Conservation (phyloP, 1,140 invertebrate genomes). For the Ceratina calcarata region DNA sequence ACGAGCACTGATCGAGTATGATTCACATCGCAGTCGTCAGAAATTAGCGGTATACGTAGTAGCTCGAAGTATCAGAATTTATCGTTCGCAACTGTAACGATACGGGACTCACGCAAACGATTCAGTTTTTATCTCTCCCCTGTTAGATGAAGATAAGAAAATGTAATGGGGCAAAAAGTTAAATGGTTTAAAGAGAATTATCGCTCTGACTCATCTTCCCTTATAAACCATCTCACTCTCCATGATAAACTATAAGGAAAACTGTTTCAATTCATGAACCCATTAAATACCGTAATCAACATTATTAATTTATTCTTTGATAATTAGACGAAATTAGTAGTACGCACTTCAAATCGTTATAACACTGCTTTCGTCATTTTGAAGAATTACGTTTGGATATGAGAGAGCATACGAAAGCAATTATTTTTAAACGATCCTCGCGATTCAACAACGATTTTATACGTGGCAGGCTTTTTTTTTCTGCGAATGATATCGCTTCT, state of each 20-base stretch:
- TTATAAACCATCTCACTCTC: too few species aligned
- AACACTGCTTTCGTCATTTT: neutral
- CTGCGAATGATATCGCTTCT: slow-evolving; percentile 18
- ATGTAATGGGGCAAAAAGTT: slow-evolving; percentile 3
- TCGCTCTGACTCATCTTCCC: neutral
- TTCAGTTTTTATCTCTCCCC: slow-evolving; percentile 9
- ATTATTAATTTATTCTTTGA: too few species aligned
- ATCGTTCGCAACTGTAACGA: slow-evolving; percentile 1
- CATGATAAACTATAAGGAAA: too few species aligned
- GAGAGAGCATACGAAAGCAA: too few species aligned
- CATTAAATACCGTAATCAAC: too few species aligned
- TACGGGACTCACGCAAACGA: slow-evolving; percentile 8
- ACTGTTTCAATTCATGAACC: too few species aligned
- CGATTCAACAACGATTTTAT: neutral
- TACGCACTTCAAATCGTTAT: too few species aligned
- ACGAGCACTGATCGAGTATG: slow-evolving; percentile 3
- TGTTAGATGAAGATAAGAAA: slow-evolving; percentile 11
- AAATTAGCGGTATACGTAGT: slow-evolving; percentile 1
- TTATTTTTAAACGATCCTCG: neutral
- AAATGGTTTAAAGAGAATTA: neutral
- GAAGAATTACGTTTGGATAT: neutral
- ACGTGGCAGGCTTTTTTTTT: neutral
- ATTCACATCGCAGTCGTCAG: neutral
- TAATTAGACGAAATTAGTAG: too few species aligned
- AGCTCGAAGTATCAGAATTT: slow-evolving; percentile 6